Conservation (phyloP, 2,888 invertebrate genomes). For the Lithophane ornitopus region DNA sequence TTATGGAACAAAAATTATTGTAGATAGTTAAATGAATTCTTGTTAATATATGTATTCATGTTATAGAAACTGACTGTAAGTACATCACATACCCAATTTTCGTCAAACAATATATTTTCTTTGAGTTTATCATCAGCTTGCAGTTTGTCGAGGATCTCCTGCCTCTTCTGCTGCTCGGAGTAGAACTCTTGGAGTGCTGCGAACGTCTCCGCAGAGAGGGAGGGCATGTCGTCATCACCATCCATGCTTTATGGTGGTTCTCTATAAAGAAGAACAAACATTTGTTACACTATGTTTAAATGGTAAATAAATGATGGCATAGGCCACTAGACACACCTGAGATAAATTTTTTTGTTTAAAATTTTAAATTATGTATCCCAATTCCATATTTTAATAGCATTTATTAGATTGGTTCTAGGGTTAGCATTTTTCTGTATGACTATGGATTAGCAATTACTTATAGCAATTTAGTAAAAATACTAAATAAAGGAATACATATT, state of each 20-base stretch:
- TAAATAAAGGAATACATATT: too few species aligned
- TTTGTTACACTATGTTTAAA: neutral
- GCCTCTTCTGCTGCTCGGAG: conserved; percentile 92
- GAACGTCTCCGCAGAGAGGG: conserved; percentile 93
- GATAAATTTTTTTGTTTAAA: too few species aligned
- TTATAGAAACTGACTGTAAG: too few species aligned
- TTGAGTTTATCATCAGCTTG: conserved; percentile 85
- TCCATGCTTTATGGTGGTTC: conserved; percentile 27
- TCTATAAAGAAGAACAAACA: neutral
- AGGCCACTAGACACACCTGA: neutral
- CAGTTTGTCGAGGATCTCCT: conserved; percentile 88
- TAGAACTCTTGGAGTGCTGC: conserved; percentile 95
- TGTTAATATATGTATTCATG: too few species aligned
- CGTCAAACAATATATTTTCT: conserved; percentile 92
- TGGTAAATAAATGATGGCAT: neutral
- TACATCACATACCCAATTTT: conserved; percentile 93
- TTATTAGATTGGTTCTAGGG: neutral
- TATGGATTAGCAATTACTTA: neutral
- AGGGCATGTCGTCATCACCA: conserved; percentile 88
- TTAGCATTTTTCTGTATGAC: neutral
- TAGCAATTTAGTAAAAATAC: too few species aligned
- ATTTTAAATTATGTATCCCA: too few species aligned
- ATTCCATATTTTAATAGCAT: neutral
- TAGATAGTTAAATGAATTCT: neutral
- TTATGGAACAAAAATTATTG: neutral